Conservation (phyloP, 1,140 invertebrate species). For the Harlomillsia oculata region DNA sequence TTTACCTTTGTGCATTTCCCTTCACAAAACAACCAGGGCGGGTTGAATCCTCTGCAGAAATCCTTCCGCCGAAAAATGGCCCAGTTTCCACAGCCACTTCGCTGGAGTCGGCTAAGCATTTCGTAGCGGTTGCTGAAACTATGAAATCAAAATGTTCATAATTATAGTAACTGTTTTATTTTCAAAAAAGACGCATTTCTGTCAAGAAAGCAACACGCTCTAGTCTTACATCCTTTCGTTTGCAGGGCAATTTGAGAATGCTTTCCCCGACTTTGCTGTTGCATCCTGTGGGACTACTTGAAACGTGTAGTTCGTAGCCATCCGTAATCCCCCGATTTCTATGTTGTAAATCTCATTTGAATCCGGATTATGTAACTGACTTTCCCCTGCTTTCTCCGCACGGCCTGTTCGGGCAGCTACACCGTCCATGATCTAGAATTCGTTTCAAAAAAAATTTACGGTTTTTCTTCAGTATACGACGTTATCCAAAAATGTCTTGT, state of each 20-base stretch:
- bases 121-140: constrained; percentile 66
- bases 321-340: constrained; percentile 39
- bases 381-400: constrained; percentile 13
- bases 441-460: no score
- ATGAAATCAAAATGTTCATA: no score
- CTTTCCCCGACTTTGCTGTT: constrained; percentile 31
- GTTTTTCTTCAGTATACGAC: no score
- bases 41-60: constrained; percentile 51
- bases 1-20: constrained; percentile 41
- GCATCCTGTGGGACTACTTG: constrained; percentile 49
- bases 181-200: no score
- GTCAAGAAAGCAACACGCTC: no score
- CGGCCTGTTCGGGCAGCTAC: constrained; percentile 19
- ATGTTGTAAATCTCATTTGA: constrained; percentile 18
- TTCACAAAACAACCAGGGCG: constrained; percentile 39
- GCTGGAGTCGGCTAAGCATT: constrained; percentile 61
- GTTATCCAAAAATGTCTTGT: no score
- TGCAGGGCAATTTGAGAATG: constrained; percentile 42
- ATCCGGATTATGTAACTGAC: constrained; percentile 2
- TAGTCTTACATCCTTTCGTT: constrained; percentile 73
- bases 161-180: no score
- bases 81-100: constrained; percentile 70
- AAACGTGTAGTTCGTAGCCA: constrained; percentile 69
- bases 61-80: constrained; percentile 61
- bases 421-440: constrained; percentile 21